Evolutionary conservation across 2,888 invertebrate species (phyloP).

Genomic region (Tenthredo livida): DNA sequence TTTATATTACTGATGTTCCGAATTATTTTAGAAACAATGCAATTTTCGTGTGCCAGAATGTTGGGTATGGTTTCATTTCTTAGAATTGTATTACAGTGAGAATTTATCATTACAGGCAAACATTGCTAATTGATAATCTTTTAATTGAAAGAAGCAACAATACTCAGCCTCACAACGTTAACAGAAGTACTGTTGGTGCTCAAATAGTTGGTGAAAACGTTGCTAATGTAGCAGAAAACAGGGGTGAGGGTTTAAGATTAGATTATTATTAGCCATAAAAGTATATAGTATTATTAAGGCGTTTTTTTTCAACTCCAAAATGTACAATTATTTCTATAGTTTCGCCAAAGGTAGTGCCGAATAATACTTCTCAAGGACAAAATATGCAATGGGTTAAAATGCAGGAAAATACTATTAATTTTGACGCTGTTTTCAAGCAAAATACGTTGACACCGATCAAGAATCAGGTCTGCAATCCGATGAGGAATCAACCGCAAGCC

Average conservation of each 20-base stretch:
- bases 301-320: slow-evolving; percentile 36
- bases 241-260: slow-evolving; percentile 63
- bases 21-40: background rate
- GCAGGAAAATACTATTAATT: slow-evolving; percentile 68
- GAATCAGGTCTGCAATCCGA: slow-evolving; percentile 64
- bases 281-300: background rate
- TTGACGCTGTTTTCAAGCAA: slow-evolving; percentile 67
- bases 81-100: background rate
- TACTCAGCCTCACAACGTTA: slow-evolving; percentile 59
- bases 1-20: slow-evolving; percentile 1
- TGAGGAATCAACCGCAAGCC: slow-evolving; percentile 67
- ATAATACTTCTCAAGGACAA: slow-evolving; percentile 64
- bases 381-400: slow-evolving; percentile 72
- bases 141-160: slow-evolving; percentile 73
- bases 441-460: slow-evolving; percentile 61
- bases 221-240: slow-evolving; percentile 64
- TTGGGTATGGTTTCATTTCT: background rate
- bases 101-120: slow-evolving; percentile 67
- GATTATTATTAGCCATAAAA: background rate
- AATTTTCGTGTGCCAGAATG: background rate
- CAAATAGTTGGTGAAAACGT: slow-evolving; percentile 66
- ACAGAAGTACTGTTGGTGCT: slow-evolving; percentile 65
- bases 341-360: slow-evolving; percentile 58
- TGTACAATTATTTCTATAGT: slow-evolving; percentile 56
- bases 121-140: slow-evolving; percentile 2